These are phyloP conservation scores for Cephalopachus bancanus DNA, from an alignment of 2,797 vertebrate species.

Conservation along the genomic window DNA sequence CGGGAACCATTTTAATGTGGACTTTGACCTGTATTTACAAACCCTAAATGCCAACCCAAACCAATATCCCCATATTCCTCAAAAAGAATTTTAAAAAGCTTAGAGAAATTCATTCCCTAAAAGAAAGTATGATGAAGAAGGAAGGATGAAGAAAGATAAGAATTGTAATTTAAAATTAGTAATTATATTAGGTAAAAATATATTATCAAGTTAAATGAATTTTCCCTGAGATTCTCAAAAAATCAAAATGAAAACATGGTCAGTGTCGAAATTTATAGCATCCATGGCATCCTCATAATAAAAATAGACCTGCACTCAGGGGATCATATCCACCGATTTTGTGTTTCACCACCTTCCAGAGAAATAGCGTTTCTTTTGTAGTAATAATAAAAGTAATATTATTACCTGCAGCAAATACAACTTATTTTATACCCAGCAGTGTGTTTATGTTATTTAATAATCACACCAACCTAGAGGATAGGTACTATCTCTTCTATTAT, in stretches of 20 bases:
- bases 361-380: slow-evolving; percentile 10
- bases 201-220: not conserved
- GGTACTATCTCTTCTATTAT: slow-evolving; percentile 33
- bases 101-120: not conserved
- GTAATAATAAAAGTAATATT: slow-evolving; percentile 5
- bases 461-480: not conserved
- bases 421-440: not conserved
- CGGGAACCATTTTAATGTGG: not conserved
- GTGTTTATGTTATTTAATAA: slow-evolving; percentile 65
- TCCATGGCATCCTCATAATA: not conserved
- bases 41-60: not conserved
- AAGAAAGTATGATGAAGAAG: not conserved
- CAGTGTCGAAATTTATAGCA: not conserved
- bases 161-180: not conserved
- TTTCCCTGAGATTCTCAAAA: not conserved
- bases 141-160: not conserved
- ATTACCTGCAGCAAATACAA: not conserved
- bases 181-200: slow-evolving; percentile 11
- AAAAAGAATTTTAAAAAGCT: not conserved
- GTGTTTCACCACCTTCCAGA: not conserved
- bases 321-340: not conserved
- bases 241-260: not conserved
- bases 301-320: not conserved
- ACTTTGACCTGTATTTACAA: not conserved
- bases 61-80: not conserved